Base-by-base conservation (phyloP, 1,140 invertebrate species). In the Drosophila bifasciata region DNA sequence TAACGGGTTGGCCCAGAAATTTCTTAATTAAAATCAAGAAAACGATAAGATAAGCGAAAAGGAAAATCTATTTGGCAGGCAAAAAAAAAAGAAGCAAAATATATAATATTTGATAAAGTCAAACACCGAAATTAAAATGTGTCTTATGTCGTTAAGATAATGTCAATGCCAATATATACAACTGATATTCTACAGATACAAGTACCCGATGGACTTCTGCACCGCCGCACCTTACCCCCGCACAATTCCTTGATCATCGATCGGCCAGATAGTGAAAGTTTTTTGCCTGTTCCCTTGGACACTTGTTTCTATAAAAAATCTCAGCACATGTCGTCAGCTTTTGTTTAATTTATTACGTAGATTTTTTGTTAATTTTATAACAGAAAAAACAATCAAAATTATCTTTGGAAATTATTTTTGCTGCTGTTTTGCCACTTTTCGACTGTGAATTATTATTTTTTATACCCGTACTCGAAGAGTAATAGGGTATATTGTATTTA, bases 61-160 rank as follows among this genome's bases (percentile, higher is more conserved):
- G 3, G 7, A 49, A 49, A 68, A 68, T 46, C 49, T 53, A 46
- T 68, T 39, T 39, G 56, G 49, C 13, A 40, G 40, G 62, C 13
- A 45, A n/a, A 25, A 59, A 36, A n/a, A n/a, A n/a, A n/a, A n/a
- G n/a, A n/a, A n/a, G 62, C 13, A 45, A n/a, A 25, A 59, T 13
- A 36, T 25, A 25, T 45, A 44, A 70, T 70, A 70, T 70, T 70
- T 59, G 50, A 61, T 75, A 59, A 61, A 71, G 51, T 52, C 46
- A 52, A 53, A 75, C 50, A 73, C 16, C 53, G 62, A 73, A 74
- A 79, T 79, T 74, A 79, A 79, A 78, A 74, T 74, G 68, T 79
- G 76, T 53, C 51, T 79, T 78, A 68, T 67, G 52, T 60, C 48
- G 41, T 74, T 46, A 17, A 57, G 76, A 78, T 78, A 78, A 67